Conservation (phyloP, 2,113 vertebrate species). For the Podocnemis expansa region DNA sequence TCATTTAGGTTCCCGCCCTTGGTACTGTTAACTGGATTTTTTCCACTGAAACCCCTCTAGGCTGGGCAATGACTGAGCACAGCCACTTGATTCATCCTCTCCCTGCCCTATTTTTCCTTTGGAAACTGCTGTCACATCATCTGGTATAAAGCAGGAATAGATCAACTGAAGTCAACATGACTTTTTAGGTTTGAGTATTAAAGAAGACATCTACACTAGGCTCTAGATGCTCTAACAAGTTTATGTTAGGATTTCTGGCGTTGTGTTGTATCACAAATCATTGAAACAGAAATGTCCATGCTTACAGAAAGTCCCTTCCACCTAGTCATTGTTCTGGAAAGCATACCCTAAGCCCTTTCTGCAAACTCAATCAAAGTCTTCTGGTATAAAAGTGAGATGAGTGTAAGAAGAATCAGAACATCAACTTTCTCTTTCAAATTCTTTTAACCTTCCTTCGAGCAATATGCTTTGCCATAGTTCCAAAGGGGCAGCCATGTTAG, state of each 20-base stretch:
- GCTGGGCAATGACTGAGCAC: background rate
- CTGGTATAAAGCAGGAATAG: constrained; percentile 16
- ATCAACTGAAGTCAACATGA: background rate
- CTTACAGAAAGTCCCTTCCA: constrained; percentile 45
- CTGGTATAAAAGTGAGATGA: background rate
- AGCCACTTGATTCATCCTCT: constrained; percentile 10
- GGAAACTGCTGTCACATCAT: background rate
- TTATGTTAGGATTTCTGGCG: background rate
- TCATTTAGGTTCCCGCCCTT: background rate
- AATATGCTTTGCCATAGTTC: background rate
- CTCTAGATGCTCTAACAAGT: background rate
- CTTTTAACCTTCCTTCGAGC: background rate
- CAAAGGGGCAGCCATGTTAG: no score
- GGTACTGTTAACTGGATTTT: background rate
- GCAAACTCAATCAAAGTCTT: background rate
- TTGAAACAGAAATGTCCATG: constrained; percentile 21
- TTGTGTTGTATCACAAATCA: background rate
- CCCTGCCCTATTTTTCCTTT: constrained; percentile 13
- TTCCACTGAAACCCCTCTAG: background rate
- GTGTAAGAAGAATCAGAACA: constrained; percentile 16
- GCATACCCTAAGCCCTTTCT: constrained; percentile 10
- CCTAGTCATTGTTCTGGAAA: constrained; percentile 45
- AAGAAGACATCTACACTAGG: background rate
- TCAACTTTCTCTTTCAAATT: constrained; percentile 45
- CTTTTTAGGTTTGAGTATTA: constrained; percentile 12